Base-by-base conservation (phyloP, 2,113 vertebrate species). In the Zosterops pallidus region DNA sequence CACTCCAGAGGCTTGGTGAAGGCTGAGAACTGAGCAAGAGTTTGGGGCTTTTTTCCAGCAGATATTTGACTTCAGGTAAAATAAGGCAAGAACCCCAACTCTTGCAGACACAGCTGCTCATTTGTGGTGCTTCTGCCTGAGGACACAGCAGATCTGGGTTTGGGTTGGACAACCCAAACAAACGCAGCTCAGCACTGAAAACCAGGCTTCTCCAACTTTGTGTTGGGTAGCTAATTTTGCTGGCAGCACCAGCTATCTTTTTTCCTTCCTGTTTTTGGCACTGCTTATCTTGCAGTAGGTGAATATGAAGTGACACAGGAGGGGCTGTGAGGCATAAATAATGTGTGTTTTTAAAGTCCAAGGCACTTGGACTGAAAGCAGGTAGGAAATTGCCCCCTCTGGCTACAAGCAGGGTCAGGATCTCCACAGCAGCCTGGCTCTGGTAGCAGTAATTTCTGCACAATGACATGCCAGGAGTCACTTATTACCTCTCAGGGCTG, bases 341-440 rank as follows among this genome's bases (percentile, higher is more conserved):
- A 92, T 74, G 29, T 83, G 37, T 96, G 59, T 96, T 97, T 96
- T 64, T 49, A 82, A 78, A 94, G 80, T 94, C 65, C 41, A 74
- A 67, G 44, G 60, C 49, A 74, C 83, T 93, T 70, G 44, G 41
- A 64, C 39, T 63, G 62, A 64, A 77, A 56, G 26, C 24, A 0
- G 2, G 37, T 37, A 41, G 42, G 50, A 86, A 86, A 81, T 24
- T 7, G 17, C 81, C 37, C 31, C 44, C 53, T 41, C 25, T 86
- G 68, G 49, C 39, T 89, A 71, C 53, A 20, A 50, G 39, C n/a
- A 60, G 25, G 39, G 39, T 42, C 53, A 55, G 37, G 68, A 77
- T 70, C 46, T 67, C 17, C 42, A 10, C 23, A 72, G 49, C 29
- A 90, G 68, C 52, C 67, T 78, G 49, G 25, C 70, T 80, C 52